Percentiles rank a stretch among this genome's conserved stretches.
phyloP scores from a whole-genome alignment of 2,888 invertebrate species.

The Gymnoscelis rufifasciata region DNA sequence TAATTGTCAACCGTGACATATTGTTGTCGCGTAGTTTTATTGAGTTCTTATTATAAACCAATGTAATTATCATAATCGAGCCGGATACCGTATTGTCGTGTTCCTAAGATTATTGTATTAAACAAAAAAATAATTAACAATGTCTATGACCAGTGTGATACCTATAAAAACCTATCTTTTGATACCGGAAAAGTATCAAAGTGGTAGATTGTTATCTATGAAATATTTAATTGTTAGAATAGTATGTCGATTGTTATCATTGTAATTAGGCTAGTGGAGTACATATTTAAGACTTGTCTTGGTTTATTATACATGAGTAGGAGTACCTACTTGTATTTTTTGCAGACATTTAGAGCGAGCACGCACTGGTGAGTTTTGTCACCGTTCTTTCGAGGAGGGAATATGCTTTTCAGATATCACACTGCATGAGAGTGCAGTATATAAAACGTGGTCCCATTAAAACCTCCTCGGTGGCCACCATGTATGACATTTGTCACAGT shows the following conservation, averaged over 20 bases:
- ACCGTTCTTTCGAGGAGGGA: too few species aligned
- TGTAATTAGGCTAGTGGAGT: not conserved
- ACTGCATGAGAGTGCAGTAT: too few species aligned
- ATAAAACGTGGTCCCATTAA: too few species aligned
- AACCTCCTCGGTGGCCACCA: too few species aligned
- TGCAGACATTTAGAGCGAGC: too few species aligned
- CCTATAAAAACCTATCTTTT: constrained; percentile 1
- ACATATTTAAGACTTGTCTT: too few species aligned
- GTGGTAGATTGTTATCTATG: constrained; percentile 2
- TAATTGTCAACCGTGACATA: constrained; percentile 57
- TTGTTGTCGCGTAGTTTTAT: constrained; percentile 57
- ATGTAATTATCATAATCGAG: constrained; percentile 56
- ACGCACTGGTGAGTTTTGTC: too few species aligned
- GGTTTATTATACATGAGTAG: too few species aligned
- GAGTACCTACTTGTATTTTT: too few species aligned
- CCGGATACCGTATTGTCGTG: constrained; percentile 47
- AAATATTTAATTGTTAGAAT: not conserved
- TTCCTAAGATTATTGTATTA: constrained; percentile 28
- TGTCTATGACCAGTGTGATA: not conserved
- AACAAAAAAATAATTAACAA: constrained; percentile 14
- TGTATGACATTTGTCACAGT: too few species aligned
- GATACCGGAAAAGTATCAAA: constrained; percentile 9
- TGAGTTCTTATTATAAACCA: constrained; percentile 58
- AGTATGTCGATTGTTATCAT: not conserved
- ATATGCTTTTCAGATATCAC: too few species aligned